These are phyloP conservation scores for Rhinopithecus roxellana DNA, from an alignment of 2,113 vertebrate genomes.

Conservation along the genomic window DNA sequence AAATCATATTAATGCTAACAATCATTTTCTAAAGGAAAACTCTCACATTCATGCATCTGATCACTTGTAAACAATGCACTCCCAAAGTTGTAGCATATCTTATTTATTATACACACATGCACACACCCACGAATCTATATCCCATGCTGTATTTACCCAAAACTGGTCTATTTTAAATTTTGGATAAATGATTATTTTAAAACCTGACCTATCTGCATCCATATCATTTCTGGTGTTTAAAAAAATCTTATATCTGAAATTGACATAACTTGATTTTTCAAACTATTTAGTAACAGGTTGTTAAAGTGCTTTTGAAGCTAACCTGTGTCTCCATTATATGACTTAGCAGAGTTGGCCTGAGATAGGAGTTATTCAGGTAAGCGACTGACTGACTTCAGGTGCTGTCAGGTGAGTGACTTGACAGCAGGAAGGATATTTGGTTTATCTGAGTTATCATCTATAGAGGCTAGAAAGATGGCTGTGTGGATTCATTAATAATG, in stretches of 20 bases:
- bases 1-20: neutral
- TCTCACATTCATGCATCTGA: neutral
- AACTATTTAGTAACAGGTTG: neutral
- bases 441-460: neutral
- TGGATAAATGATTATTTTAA: conserved; percentile 32
- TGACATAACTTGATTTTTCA: neutral
- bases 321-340: neutral
- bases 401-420: neutral
- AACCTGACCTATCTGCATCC: neutral
- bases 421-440: neutral
- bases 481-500: neutral
- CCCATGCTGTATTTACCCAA: neutral
- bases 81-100: neutral
- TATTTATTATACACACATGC: neutral
- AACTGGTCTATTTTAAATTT: neutral
- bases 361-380: neutral
- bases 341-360: neutral
- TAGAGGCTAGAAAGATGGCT: neutral
- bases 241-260: neutral
- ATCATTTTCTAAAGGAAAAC: neutral
- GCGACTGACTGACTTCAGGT: neutral
- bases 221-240: neutral
- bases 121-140: neutral
- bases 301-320: neutral
- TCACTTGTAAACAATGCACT: neutral